Evolutionary conservation across 2,888 invertebrate species (phyloP), one percentile per base, ranked within the genome.

Genomic region (Kuschelorhynchus macadamiae): DNA sequence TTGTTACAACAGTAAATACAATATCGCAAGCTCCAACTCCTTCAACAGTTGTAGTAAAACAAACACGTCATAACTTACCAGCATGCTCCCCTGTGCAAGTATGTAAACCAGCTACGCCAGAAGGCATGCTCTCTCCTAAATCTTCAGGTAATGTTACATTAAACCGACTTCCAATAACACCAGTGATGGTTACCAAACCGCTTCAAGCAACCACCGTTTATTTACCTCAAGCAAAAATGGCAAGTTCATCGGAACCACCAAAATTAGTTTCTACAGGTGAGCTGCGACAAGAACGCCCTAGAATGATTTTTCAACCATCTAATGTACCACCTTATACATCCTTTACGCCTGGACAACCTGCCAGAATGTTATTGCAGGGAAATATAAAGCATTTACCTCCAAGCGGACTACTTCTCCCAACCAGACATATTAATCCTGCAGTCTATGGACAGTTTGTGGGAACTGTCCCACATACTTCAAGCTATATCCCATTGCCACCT

Each of bases 111-210:
- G 57, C 70, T n/a, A 46, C 70, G 30, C 73, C 75, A 33, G 60
- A 72, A 16, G 57, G 67, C n/a, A 33, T 75, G 12, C 41, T 71
- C 7, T 72, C 76, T 18, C 71, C 76, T 1, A 72, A 72, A 66
- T 12, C 61, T 9, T 49, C 74, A 20, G 49, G 73, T 12, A 50
- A 69, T 33, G 50, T 78, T 11, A 76, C 74, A 44, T 85, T 87
- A 64, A 88, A 86, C 75, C 81, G 89, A 47, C 80, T 89, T 65
- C 88, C 89, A 21, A 86, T 88, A 41, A 86, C 88, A 18, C 86
- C 89, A 36, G 86, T 89, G 20, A 81, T 88, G 74, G 87, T 87
- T 74, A 83, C 88, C 4, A 89, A 89, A 80, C 87, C 88, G 69
- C 77, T 88, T 33, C 87, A 84, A 78, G 79, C 86, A 0, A 85